Evolutionary conservation across 2,888 invertebrate species (phyloP).

Genomic region (Drosophila anomelani): DNA sequence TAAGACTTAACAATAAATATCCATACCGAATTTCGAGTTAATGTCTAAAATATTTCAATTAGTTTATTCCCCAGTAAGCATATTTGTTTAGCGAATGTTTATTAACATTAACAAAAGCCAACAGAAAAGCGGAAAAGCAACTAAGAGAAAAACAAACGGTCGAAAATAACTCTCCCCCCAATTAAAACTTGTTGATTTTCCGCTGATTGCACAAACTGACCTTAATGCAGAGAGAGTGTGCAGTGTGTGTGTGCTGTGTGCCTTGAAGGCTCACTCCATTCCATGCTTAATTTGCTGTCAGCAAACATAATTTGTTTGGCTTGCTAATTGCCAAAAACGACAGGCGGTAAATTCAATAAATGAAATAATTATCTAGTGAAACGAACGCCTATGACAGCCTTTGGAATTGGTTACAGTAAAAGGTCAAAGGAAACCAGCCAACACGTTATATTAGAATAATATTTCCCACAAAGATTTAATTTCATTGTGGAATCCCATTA

Average conservation of each 20-base stretch:
- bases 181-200: constrained; percentile 49
- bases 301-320: constrained; percentile 60
- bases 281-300: constrained; percentile 18
- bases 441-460: background rate
- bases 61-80: background rate
- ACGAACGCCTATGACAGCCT: constrained; percentile 51
- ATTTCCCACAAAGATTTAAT: background rate
- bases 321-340: constrained; percentile 58
- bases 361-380: constrained; percentile 61
- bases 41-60: background rate
- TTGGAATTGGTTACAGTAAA: constrained; percentile 1
- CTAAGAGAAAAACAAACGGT: background rate
- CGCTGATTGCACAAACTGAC: constrained; percentile 39
- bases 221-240: constrained; percentile 32
- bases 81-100: background rate
- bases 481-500: background rate
- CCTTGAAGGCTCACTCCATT: background rate
- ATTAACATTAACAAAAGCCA: background rate
- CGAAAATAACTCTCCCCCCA: background rate
- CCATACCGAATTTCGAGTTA: background rate
- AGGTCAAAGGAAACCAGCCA: background rate
- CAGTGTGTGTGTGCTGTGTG: background rate
- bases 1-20: background rate
- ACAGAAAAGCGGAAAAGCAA: background rate
- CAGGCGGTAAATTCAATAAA: constrained; percentile 63